Conservation (phyloP, 2,888 invertebrate genomes). For the Fissipunctia ypsillon region DNA sequence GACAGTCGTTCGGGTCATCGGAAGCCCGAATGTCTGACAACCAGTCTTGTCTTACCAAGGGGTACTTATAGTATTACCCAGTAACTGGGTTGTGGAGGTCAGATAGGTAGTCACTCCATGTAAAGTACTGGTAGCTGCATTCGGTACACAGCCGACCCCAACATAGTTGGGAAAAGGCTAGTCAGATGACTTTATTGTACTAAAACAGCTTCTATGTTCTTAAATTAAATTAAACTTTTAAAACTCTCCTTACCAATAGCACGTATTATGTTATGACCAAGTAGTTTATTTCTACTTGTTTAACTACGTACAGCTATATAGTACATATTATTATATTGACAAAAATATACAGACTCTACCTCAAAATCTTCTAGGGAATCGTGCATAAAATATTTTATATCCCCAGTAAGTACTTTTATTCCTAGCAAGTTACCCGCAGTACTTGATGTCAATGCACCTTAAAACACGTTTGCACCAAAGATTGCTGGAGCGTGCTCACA, state of each 20-base stretch:
- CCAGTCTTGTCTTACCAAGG: neutral
- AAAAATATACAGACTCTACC: neutral
- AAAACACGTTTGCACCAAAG: conserved; percentile 63
- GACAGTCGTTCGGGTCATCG: neutral
- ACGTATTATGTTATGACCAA: too few species aligned
- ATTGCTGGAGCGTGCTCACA: conserved; percentile 49
- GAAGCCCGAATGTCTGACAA: neutral
- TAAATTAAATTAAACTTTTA: neutral
- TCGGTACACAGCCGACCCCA: neutral
- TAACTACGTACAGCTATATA: too few species aligned
- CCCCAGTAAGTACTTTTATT: conserved; percentile 29
- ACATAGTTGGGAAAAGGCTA: neutral
- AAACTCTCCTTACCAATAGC: neutral
- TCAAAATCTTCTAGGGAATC: neutral
- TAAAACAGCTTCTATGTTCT: neutral
- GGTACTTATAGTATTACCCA: neutral
- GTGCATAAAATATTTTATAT: conserved; percentile 24
- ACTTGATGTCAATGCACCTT: conserved; percentile 61
- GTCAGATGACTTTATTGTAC: neutral
- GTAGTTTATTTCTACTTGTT: too few species aligned
- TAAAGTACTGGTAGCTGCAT: too few species aligned
- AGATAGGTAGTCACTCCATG: neutral
- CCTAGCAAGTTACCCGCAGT: conserved; percentile 37
- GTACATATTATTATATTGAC: too few species aligned
- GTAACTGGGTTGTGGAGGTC: neutral